phyloP scores from a whole-genome alignment of 2,888 invertebrate species.

The Exephanes ischioxanthus region DNA sequence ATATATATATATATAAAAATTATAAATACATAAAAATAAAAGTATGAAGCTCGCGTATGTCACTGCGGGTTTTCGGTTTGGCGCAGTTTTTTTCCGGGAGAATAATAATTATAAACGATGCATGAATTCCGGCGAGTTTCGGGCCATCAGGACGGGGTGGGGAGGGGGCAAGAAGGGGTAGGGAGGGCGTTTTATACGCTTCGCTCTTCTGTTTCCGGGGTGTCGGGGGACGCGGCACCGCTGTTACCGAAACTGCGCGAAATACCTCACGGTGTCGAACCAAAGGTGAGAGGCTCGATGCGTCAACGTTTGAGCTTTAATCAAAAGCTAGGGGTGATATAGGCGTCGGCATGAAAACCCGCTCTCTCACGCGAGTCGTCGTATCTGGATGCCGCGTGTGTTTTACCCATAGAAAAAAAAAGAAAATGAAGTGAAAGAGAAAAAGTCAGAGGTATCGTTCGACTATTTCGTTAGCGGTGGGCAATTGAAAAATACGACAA shows the following conservation, averaged over 20 bases:
- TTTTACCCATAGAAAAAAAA: slow-evolving; percentile 71
- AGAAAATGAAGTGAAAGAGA: neutral
- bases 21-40: slow-evolving; percentile 27
- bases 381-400: slow-evolving; percentile 2
- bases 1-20: neutral
- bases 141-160: slow-evolving; percentile 16
- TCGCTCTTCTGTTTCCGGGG: slow-evolving; percentile 29
- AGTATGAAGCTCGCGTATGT: slow-evolving; percentile 41
- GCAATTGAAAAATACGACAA: slow-evolving; percentile 77
- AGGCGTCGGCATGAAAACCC: neutral
- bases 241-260: slow-evolving; percentile 23
- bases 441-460: slow-evolving; percentile 67
- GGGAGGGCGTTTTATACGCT: slow-evolving; percentile 4
- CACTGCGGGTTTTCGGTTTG: slow-evolving; percentile 50
- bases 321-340: slow-evolving; percentile 15
- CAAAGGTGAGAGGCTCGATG: slow-evolving; percentile 5
- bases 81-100: slow-evolving; percentile 52
- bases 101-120: slow-evolving; percentile 67
- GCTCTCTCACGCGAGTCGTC: neutral
- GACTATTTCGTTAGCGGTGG: slow-evolving; percentile 75
- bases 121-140: slow-evolving; percentile 61
- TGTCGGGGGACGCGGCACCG: neutral
- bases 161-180: no score
- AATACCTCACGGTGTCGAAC: slow-evolving; percentile 5
- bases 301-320: slow-evolving; percentile 17